Evolutionary conservation across 2,113 vertebrate genomes (phyloP), one percentile per base, ranked within the genome.

Genomic region (Muntiacus reevesi): DNA sequence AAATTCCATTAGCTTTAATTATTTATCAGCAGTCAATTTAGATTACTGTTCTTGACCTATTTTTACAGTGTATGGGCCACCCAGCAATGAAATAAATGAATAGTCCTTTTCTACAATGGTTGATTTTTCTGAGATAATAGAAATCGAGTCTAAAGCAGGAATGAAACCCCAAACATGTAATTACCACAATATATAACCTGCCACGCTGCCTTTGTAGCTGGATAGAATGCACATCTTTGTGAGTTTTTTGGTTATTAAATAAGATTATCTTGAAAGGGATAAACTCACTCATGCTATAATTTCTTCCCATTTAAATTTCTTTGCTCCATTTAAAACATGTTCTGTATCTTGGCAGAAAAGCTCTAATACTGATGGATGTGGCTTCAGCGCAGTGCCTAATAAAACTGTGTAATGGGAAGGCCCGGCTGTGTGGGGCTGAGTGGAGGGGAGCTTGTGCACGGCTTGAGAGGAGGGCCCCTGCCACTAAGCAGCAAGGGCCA

Each of bases 1-100:
- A 99, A 99, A 99, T 99, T 99, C 99, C 99, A 99, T 99, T 99
- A 99, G 98, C 98, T 99, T 99, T 99, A 99, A 99, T 99, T 99
- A 99, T 99, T 99, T 99, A 99, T 99, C 99, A 99, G 98, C 97
- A 98, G 99, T 98, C 99, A 98, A 98, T 99, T 99, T 98, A 99
- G 99, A 99, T 99, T 98, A 99, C 98, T 97, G 98, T 98, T 99
- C 98, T 96, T 99, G 99, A 99, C 99, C 99, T 99, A 99, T 99
- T 99, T 99, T 98, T 98, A 98, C 97, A 96, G 97, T 59, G 82
- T 78, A 95, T 40, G 84, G 98, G 98, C 98, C 98, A 98, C 98
- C 98, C 98, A 98, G 98, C 94, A 98, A 98, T 98, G 93, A 98
- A 99, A 98, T 94, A 98, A 98, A 98, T 98, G 98, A 98, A 98